Percentiles rank a stretch among this genome's conserved stretches.
These are phyloP conservation scores for Tiliqua scincoides DNA, from an alignment of 2,113 vertebrate genomes.

Conservation along the genomic window DNA sequence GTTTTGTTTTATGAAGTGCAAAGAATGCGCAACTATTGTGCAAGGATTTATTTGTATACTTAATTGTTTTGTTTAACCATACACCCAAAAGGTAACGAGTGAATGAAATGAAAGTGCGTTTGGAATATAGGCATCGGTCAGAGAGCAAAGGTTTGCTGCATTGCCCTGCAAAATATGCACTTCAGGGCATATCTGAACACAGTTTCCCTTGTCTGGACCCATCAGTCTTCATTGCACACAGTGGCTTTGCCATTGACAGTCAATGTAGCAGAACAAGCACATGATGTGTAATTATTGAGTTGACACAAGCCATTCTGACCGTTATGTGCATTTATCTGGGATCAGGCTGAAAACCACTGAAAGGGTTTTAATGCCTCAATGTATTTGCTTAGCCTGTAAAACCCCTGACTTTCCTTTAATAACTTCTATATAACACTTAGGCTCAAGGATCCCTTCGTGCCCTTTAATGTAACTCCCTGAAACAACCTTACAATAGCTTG, in stretches of 20 bases:
- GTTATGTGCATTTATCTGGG: too few relatives aligned
- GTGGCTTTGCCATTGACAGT: background rate
- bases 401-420: background rate
- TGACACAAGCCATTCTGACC: background rate
- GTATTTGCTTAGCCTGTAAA: background rate
- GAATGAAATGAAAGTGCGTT: background rate
- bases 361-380: background rate
- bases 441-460: background rate
- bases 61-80: background rate
- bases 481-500: background rate
- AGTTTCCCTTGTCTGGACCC: background rate
- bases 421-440: background rate
- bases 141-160: background rate
- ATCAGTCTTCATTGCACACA: background rate
- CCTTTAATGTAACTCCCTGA: too few relatives aligned
- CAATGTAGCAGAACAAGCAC: background rate
- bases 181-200: background rate
- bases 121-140: background rate
- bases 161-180: background rate
- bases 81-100: background rate
- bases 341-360: background rate
- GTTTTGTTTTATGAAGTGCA: background rate
- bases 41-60: background rate
- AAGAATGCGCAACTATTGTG: background rate
- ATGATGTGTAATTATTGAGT: background rate